These are phyloP conservation scores for Paratrypauchen microcephalus DNA, from an alignment of 2,797 vertebrate genomes.

Conservation along the genomic window DNA sequence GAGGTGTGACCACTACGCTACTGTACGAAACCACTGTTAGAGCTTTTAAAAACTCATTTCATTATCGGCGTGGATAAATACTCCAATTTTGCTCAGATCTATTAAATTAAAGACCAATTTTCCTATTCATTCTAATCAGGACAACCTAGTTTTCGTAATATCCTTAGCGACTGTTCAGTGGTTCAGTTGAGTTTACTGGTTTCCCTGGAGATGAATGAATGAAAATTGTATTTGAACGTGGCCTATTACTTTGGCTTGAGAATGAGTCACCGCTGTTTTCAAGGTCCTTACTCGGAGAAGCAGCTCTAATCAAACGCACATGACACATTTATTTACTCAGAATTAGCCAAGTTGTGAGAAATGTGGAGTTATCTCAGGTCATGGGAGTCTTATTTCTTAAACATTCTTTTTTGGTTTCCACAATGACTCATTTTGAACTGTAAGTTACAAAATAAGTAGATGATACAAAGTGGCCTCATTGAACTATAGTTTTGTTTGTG, in stretches of 20 bases:
- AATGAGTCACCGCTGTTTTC: constrained; percentile 12
- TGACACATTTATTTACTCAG: neutral
- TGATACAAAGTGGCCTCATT: neutral
- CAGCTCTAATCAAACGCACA: neutral
- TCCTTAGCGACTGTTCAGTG: neutral
- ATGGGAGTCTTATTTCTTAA: neutral
- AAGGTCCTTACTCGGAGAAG: constrained; percentile 1
- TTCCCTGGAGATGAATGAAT: constrained; percentile 11
- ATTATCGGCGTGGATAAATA: neutral
- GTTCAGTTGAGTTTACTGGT: constrained; percentile 1
- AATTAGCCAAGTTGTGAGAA: neutral
- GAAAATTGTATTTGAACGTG: constrained; percentile 4
- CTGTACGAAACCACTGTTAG: neutral
- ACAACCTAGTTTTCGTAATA: constrained; percentile 12
- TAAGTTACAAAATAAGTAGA: neutral
- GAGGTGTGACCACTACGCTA: neutral
- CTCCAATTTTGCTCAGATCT: neutral
- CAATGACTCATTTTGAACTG: neutral
- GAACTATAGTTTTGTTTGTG: neutral
- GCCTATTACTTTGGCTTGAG: constrained; percentile 11
- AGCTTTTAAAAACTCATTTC: neutral
- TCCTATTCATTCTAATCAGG: constrained; percentile 4
- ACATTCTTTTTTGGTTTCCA: neutral
- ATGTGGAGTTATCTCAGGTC: neutral
- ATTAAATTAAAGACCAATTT: neutral